Conservation (phyloP, 2,888 invertebrate genomes). For the Eurytoma adleriae region DNA sequence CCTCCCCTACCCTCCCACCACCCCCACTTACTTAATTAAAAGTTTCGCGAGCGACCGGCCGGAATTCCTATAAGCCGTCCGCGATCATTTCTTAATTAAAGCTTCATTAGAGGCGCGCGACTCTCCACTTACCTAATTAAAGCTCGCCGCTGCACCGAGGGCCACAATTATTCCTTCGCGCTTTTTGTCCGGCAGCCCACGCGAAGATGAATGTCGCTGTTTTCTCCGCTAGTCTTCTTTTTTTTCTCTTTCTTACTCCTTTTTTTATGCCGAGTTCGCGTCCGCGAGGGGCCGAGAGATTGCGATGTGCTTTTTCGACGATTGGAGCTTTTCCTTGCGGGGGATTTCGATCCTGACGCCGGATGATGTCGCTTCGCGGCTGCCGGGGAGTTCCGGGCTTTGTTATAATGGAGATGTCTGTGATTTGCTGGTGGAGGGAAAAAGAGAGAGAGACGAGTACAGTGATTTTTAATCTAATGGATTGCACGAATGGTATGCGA, state of each 20-base stretch:
- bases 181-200: neutral
- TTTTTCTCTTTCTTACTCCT: neutral
- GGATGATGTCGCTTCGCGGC: too few species aligned
- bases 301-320: too few species aligned
- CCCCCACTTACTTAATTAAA: constrained; percentile 40
- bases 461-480: too few species aligned
- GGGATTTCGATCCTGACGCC: too few species aligned
- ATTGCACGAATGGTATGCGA: too few species aligned
- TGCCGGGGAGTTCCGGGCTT: too few species aligned
- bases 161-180: constrained; percentile 18
- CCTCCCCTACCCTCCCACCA: neutral
- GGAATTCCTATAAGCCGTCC: neutral
- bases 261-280: too few species aligned
- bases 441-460: too few species aligned
- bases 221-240: neutral
- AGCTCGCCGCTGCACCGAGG: neutral
- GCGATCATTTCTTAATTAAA: constrained; percentile 47
- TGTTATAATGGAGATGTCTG: too few species aligned
- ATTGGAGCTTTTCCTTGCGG: too few species aligned
- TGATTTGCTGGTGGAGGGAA: too few species aligned
- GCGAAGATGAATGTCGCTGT: neutral
- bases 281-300: too few species aligned
- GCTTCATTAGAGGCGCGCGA: constrained; percentile 34
- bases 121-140: constrained; percentile 45
- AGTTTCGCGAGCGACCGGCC: neutral